These are phyloP conservation scores for Drosophila ustulata DNA, from an alignment of 2,888 invertebrate genomes.

Conservation along the genomic window DNA sequence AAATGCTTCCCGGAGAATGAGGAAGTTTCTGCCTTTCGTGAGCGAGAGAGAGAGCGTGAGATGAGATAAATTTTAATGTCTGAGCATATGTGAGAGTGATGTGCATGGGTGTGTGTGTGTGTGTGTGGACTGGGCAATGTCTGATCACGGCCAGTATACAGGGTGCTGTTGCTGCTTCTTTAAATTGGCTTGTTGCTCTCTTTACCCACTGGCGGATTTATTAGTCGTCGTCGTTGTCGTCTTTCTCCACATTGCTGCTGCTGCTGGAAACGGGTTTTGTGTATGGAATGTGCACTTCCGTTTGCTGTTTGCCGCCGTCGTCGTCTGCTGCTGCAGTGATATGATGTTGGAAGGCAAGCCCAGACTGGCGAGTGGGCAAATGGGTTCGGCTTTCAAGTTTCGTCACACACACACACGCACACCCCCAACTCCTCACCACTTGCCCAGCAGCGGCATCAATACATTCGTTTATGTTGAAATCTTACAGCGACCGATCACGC, in stretches of 20 bases:
- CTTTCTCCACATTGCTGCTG: slow-evolving; percentile 60
- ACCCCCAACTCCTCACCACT: slow-evolving; percentile 19
- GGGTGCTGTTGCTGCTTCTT: slow-evolving; percentile 63
- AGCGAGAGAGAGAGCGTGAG: slow-evolving; percentile 31
- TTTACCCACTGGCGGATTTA: slow-evolving; percentile 82
- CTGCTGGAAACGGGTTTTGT: slow-evolving; percentile 73
- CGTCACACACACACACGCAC: slow-evolving; percentile 21
- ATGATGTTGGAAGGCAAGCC: slow-evolving; percentile 52
- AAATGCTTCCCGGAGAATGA: slow-evolving; percentile 79
- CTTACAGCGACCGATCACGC: slow-evolving; percentile 72
- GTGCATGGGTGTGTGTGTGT: slow-evolving; percentile 7
- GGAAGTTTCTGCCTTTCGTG: slow-evolving; percentile 68
- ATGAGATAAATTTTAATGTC: slow-evolving; percentile 70
- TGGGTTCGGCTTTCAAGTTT: slow-evolving; percentile 79
- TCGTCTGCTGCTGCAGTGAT: slow-evolving; percentile 54
- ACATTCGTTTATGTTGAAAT: slow-evolving; percentile 77
- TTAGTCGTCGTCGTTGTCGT: slow-evolving; percentile 66
- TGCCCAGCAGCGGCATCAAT: slow-evolving; percentile 58
- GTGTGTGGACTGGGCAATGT: slow-evolving; percentile 54
- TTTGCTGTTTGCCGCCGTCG: slow-evolving; percentile 59
- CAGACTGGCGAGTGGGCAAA: slow-evolving; percentile 64
- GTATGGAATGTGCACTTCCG: slow-evolving; percentile 81
- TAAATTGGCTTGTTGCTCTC: slow-evolving; percentile 74
- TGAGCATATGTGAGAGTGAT: slow-evolving; percentile 9
- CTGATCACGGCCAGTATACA: slow-evolving; percentile 52